phyloP scores from a whole-genome alignment of 2,888 invertebrate species.

The Noctua fimbriata region DNA sequence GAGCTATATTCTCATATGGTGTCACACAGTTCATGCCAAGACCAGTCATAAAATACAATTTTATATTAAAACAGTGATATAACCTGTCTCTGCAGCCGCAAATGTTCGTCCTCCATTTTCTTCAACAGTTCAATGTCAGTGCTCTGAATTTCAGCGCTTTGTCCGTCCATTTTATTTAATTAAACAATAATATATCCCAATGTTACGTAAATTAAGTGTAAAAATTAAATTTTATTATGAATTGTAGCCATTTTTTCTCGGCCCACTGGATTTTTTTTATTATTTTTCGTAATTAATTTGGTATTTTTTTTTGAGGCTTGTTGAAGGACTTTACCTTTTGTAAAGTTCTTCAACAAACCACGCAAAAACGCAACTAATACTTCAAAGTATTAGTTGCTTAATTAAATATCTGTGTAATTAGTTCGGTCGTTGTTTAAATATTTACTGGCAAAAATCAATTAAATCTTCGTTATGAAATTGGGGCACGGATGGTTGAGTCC shows the following conservation, averaged over 20 bases:
- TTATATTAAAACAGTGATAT: not conserved
- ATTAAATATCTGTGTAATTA: constrained; percentile 9
- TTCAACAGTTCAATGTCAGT: constrained; percentile 78
- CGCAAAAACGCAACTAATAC: too few species aligned
- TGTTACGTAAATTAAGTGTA: constrained; percentile 52
- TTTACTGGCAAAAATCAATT: constrained; percentile 8
- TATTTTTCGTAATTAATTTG: constrained; percentile 31
- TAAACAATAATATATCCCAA: constrained; percentile 50
- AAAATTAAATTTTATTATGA: constrained; percentile 49
- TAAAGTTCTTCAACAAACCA: not conserved
- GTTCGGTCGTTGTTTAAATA: constrained; percentile 13
- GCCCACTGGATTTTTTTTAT: constrained; percentile 57
- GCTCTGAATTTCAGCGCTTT: constrained; percentile 49
- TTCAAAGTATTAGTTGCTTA: constrained; percentile 16
- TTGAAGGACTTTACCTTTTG: constrained; percentile 12
- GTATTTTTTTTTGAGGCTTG: not conserved
- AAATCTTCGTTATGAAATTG: not conserved
- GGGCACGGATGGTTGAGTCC: not conserved
- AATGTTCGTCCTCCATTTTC: constrained; percentile 86
- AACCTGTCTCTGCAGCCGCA: constrained; percentile 84
- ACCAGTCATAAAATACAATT: not conserved
- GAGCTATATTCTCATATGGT: not conserved
- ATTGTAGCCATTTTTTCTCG: constrained; percentile 24
- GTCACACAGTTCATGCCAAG: not conserved
- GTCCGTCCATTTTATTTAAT: constrained; percentile 66